Conservation (phyloP, 2,888 invertebrate species). For the Tubulanus polymorphus region DNA sequence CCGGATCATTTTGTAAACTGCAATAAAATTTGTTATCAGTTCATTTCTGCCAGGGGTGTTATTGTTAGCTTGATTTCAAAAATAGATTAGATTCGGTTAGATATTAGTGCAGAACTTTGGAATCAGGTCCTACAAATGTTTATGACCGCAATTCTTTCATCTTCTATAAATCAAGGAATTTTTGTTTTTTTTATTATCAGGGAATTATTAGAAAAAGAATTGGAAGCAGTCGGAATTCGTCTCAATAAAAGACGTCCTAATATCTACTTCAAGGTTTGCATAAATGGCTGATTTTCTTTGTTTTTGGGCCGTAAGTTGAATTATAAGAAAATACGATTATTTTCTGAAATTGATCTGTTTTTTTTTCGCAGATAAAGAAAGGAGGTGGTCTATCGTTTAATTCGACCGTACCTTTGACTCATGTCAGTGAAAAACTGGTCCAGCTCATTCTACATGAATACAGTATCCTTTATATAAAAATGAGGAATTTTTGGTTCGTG, state of each 20-base stretch:
- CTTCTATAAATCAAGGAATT: too few relatives aligned
- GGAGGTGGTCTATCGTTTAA: conserved; percentile 96
- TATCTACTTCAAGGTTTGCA: conserved; percentile 88
- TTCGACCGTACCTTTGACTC: conserved; percentile 87
- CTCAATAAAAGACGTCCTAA: conserved; percentile 93
- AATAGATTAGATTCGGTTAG: too few relatives aligned
- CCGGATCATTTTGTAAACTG: too few relatives aligned
- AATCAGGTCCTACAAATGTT: too few relatives aligned
- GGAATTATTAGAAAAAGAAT: conserved; percentile 82
- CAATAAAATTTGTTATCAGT: too few relatives aligned
- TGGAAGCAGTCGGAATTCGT: conserved; percentile 96
- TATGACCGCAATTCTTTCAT: too few relatives aligned
- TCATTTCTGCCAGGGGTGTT: too few relatives aligned
- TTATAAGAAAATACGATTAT: background rate
- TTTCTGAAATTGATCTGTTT: background rate
- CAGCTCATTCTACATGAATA: conserved; percentile 98
- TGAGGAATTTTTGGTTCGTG: background rate
- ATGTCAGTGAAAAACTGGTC: conserved; percentile 93
- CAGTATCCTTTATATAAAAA: conserved; percentile 65
- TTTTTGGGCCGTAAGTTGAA: background rate
- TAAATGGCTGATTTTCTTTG: background rate
- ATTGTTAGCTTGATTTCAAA: too few relatives aligned
- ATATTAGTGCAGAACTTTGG: too few relatives aligned
- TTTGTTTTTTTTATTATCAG: conserved; percentile 52
- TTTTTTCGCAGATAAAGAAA: conserved; percentile 70